Base-by-base conservation (phyloP, 1,140 invertebrate genomes). In the Aphelenchoides avenae region DNA sequence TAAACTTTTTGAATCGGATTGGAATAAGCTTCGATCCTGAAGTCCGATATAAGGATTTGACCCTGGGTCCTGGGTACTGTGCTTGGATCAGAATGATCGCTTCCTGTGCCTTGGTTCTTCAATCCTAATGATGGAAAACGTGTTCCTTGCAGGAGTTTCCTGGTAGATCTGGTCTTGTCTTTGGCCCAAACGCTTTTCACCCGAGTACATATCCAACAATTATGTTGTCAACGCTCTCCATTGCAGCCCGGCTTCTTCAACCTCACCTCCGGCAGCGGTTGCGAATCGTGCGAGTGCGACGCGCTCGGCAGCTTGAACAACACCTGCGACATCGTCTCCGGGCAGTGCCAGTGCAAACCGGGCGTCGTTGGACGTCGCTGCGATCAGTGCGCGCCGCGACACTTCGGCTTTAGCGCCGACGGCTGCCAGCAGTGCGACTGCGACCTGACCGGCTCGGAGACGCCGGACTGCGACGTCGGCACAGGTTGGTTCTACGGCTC, bases 331-430 rank as follows among this genome's bases (percentile, higher is more conserved):
- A 73, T 85, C 0, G 75, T 81, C 36, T 85, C 83, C n/a, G 89
- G 90, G 0, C 87, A 91, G 74, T 65, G 63, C 33, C n/a, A 84
- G 57, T 94, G 91, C 76, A 84, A 86, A 68, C 83, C 84, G 5
- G 89, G 89, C 13, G 84, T 94, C 15, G 68, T 71, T 78, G 42
- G 87, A 85, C 5, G 66, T 22, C 82, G 59, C 41, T 95, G 91
- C 72, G 87, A 94, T 66, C 82, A 85, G 57, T 95, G 91, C 73
- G 83, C 85, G 54, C 81, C 85, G 0, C 85, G 87, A 76, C 87
- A 90, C 73, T 95, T 88, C 75, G 91, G 90, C 40, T 95, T 93
- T 78, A 87, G 89, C 13, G 57, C 77, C 2, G 86, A 89, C 4
- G 73, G 73, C 18, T 75, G 73, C 42, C 46, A 65, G 31, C 57